Evolutionary conservation across 2,797 vertebrate species (phyloP).

Genomic region (Propithecus deckenii): DNA sequence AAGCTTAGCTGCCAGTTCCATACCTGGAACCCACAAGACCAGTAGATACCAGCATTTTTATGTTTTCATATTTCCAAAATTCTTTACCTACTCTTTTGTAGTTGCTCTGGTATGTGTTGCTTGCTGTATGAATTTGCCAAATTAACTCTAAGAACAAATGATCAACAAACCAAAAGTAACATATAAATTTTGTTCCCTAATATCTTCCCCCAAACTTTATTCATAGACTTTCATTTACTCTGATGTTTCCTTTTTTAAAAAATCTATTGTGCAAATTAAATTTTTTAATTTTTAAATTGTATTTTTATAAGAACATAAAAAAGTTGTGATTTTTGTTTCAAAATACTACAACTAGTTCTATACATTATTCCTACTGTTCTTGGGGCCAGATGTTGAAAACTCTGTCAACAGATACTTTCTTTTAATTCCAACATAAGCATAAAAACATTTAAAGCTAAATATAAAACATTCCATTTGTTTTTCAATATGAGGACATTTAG

Average conservation of each 20-base stretch:
- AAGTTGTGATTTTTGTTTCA: constrained; percentile 23
- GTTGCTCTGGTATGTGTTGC: background rate
- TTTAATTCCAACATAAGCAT: constrained; percentile 40
- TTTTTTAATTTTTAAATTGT: constrained; percentile 30
- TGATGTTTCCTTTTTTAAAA: background rate
- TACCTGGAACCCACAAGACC: background rate
- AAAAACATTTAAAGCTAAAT: constrained; percentile 21
- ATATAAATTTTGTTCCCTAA: background rate
- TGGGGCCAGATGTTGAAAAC: background rate
- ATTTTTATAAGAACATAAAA: constrained; percentile 14
- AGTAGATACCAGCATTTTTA: background rate
- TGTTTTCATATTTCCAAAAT: background rate
- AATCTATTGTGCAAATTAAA: background rate
- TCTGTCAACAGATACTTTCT: background rate
- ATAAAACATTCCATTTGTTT: background rate
- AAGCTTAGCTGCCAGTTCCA: background rate
- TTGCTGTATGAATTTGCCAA: background rate
- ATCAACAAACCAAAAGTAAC: background rate
- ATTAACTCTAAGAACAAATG: background rate
- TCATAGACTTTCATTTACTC: background rate
- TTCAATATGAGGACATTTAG: constrained; percentile 7
- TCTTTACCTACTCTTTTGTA: background rate
- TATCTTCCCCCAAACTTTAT: background rate
- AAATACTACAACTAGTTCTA: background rate
- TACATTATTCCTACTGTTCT: background rate